Evolutionary conservation across 92 coral and sea anemone genomes (phyloP).

Genomic region (Palythoa grandiflora): DNA sequence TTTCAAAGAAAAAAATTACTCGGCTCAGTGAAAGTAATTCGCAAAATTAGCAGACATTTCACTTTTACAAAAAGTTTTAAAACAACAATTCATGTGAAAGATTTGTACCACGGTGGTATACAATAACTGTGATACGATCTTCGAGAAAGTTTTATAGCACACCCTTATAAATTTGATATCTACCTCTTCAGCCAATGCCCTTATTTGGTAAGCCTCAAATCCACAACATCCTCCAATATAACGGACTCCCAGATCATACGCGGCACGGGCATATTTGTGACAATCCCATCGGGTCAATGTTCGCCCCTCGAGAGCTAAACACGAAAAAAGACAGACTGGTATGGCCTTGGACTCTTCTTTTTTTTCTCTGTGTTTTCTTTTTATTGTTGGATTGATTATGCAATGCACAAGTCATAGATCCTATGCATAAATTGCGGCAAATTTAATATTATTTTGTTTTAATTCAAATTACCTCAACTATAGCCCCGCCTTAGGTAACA

Average conservation of each 20-base stretch:
- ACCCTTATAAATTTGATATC: background rate
- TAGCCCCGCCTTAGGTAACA: too few relatives aligned
- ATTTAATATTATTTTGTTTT: too few relatives aligned
- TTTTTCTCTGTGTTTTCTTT: too few relatives aligned
- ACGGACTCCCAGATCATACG: conserved; percentile 92
- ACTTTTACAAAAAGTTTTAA: background rate
- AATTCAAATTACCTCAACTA: too few relatives aligned
- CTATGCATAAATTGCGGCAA: too few relatives aligned
- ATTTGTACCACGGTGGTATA: too few relatives aligned
- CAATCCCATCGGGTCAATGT: conserved; percentile 91
- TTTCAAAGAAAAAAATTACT: background rate
- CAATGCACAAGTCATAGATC: too few relatives aligned
- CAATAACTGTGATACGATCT: too few relatives aligned
- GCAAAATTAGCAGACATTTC: background rate
- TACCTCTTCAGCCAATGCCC: conserved; percentile 96
- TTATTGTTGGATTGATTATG: too few relatives aligned
- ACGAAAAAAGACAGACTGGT: background rate
- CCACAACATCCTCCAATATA: conserved; percentile 99
- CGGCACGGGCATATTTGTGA: conserved; percentile 97
- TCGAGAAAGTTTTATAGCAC: too few relatives aligned
- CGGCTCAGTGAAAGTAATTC: background rate
- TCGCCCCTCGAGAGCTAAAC: conserved; percentile 92
- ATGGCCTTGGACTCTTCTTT: too few relatives aligned
- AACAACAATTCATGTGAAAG: too few relatives aligned
- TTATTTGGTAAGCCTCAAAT: conserved; percentile 92